Evolutionary conservation across 2,797 vertebrate genomes (phyloP).

Genomic region (Danio aesculapii): DNA sequence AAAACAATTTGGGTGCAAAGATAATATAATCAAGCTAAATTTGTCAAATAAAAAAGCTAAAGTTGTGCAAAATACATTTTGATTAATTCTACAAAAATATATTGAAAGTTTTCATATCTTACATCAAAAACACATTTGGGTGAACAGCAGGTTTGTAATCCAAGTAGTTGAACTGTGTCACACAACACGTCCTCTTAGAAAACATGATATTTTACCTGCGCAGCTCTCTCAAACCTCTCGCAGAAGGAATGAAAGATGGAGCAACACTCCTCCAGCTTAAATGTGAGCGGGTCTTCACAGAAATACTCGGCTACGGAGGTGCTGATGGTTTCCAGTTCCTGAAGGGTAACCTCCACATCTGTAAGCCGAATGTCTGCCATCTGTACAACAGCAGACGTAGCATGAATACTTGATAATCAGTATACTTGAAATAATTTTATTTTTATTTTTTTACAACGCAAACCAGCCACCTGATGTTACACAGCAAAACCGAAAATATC

Average conservation of each 20-base stretch:
- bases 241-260: constrained; percentile 83
- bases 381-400: constrained; percentile 61
- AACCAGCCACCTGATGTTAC: not conserved
- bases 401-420: no score
- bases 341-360: constrained; percentile 66
- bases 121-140: no score
- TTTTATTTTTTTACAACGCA: not conserved
- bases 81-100: no score
- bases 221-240: constrained; percentile 78
- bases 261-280: constrained; percentile 84
- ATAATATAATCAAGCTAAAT: no score
- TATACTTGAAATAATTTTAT: no score
- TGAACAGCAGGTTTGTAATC: no score
- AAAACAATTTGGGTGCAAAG: no score
- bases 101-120: no score
- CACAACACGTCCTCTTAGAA: not conserved
- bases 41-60: no score
- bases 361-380: constrained; percentile 73
- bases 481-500: not conserved
- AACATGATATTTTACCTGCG: constrained; percentile 69
- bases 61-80: no score
- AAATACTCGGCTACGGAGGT: constrained; percentile 78
- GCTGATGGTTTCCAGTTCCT: constrained; percentile 67
- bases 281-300: constrained; percentile 81
- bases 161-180: no score